These are phyloP conservation scores for Aphelenchoides fujianensis DNA, from an alignment of 1,140 invertebrate species.

Conservation along the genomic window DNA sequence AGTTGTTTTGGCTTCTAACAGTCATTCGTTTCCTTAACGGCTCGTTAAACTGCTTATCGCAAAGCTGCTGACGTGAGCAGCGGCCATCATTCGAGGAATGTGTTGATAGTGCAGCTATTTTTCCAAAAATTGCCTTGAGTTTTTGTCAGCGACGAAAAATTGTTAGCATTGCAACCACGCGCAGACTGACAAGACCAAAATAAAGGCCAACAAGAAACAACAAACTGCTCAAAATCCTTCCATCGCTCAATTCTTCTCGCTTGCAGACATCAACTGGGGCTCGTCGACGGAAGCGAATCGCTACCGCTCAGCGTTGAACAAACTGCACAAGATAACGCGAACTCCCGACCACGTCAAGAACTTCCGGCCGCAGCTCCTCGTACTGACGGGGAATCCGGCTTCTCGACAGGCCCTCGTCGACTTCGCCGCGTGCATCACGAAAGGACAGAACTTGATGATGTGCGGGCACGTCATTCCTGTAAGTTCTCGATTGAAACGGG, in stretches of 20 bases:
- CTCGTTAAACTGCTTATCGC: too few species aligned
- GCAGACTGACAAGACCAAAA: too few species aligned
- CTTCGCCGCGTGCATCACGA: constrained; percentile 83
- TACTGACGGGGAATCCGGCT: constrained; percentile 79
- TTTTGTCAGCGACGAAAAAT: too few species aligned
- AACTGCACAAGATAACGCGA: constrained; percentile 63
- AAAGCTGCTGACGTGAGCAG: too few species aligned
- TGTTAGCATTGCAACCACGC: too few species aligned
- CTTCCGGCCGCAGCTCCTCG: constrained; percentile 76
- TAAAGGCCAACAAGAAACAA: too few species aligned
- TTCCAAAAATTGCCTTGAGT: too few species aligned
- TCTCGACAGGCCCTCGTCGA: constrained; percentile 81
- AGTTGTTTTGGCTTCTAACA: too few species aligned
- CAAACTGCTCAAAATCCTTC: too few species aligned
- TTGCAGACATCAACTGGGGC: constrained; percentile 67
- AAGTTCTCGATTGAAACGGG: background rate
- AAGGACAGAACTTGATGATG: constrained; percentile 82
- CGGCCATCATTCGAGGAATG: too few species aligned
- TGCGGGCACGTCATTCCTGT: constrained; percentile 78
- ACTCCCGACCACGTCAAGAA: constrained; percentile 67
- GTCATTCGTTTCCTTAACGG: too few species aligned
- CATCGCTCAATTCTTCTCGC: background rate
- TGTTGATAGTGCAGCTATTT: too few species aligned
- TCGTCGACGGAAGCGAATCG: constrained; percentile 67
- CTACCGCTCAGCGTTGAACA: constrained; percentile 64